A percentile compares a stretch with the other conserved stretches of the same genome.
Evolutionary conservation across 2,113 vertebrate genomes (phyloP).

Genomic region (Morone saxatilis): DNA sequence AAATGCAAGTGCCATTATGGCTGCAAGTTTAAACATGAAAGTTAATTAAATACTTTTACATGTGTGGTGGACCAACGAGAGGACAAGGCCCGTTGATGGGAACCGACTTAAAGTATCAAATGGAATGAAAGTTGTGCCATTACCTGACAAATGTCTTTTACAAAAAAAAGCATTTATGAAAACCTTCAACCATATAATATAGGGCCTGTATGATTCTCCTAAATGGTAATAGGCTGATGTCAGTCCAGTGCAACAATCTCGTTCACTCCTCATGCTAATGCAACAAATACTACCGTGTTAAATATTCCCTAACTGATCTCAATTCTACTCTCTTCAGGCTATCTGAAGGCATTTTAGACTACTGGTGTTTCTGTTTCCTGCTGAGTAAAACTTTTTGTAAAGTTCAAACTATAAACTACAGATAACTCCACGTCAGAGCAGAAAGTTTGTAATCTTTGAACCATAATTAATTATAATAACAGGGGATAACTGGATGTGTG

Average conservation of each 20-base stretch:
- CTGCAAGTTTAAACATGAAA: constrained; percentile 20
- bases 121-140: neutral
- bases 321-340: constrained; percentile 4
- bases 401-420: constrained; percentile 31
- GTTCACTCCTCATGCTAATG: neutral
- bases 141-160: neutral
- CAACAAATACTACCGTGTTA: constrained; percentile 3
- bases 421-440: constrained; percentile 27
- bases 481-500: constrained; percentile 40
- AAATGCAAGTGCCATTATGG: constrained; percentile 15
- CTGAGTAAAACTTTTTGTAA: constrained; percentile 24
- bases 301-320: neutral
- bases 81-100: neutral
- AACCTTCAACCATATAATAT: neutral
- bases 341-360: neutral
- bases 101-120: neutral
- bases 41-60: constrained; percentile 4
- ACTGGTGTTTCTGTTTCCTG: neutral
- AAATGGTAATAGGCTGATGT: neutral
- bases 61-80: neutral
- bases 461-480: constrained; percentile 70
- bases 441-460: constrained; percentile 61
- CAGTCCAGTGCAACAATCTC: neutral
- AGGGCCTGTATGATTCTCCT: neutral
- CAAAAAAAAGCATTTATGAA: too few relatives aligned